Conservation (phyloP, 1,140 invertebrate genomes). For the Ridgeia piscesae region DNA sequence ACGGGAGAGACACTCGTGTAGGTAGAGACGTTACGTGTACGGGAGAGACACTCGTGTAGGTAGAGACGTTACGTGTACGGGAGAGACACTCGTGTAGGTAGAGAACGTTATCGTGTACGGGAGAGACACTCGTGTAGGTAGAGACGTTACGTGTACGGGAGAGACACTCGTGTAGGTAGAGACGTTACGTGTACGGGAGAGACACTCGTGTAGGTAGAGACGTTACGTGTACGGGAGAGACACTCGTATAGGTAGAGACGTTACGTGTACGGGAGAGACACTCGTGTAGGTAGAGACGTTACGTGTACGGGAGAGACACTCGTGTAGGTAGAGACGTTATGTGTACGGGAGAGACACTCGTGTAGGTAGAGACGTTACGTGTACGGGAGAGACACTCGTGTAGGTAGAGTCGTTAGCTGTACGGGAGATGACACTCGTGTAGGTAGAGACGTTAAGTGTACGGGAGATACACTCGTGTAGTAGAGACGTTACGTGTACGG, state of each 20-base stretch:
- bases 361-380: background rate
- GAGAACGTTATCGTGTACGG: background rate
- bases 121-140: background rate
- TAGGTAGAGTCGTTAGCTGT: background rate
- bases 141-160: background rate
- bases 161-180: too few species aligned
- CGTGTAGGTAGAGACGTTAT: background rate
- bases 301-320: too few species aligned
- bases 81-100: too few species aligned
- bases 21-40: background rate
- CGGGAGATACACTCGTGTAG: too few species aligned
- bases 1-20: too few species aligned
- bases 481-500: background rate
- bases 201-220: background rate
- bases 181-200: background rate
- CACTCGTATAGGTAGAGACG: too few species aligned
- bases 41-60: background rate
- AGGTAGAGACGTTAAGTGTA: background rate
- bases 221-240: too few species aligned
- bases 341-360: background rate
- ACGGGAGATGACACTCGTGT: background rate
- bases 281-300: background rate
- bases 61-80: background rate
- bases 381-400: too few species aligned
- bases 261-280: background rate